Conservation (phyloP, 1,140 invertebrate genomes). For the Drosophila insularis region DNA sequence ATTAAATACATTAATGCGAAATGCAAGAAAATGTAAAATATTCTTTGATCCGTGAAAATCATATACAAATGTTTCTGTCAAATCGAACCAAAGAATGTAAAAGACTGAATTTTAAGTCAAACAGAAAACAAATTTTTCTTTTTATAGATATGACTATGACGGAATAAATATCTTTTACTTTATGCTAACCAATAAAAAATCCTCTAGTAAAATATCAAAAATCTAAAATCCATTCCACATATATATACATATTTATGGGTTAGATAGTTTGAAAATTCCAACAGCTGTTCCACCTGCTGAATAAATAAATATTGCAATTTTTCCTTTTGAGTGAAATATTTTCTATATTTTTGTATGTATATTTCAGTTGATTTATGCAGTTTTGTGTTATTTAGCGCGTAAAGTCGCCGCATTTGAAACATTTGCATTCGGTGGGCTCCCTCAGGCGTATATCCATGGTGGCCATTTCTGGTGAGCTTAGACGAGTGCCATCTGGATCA, state of each 20-base stretch:
- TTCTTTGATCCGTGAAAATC: too few relatives aligned
- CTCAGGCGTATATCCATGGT: conserved; percentile 91
- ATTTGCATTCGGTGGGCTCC: conserved; percentile 94
- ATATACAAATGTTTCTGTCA: too few relatives aligned
- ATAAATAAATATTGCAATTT: conserved; percentile 5
- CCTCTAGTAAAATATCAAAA: neutral
- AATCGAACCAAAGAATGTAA: too few relatives aligned
- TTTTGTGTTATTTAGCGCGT: conserved; percentile 83
- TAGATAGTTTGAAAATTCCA: neutral
- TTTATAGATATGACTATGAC: too few relatives aligned
- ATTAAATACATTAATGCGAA: too few relatives aligned
- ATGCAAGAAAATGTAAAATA: too few relatives aligned
- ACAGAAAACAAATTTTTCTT: too few relatives aligned
- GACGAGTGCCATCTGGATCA: conserved; percentile 90
- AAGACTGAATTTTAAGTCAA: too few relatives aligned
- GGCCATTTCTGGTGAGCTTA: conserved; percentile 86
- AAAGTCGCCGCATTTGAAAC: conserved; percentile 92
- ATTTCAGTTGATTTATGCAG: neutral
- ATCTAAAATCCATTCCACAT: neutral
- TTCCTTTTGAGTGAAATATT: conserved; percentile 13
- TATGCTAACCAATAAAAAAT: neutral
- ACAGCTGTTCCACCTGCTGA: neutral
- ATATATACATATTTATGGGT: neutral
- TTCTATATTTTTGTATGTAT: conserved; percentile 37
- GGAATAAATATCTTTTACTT: too few relatives aligned